Evolutionary conservation across 2,113 vertebrate species (phyloP), one percentile per base, ranked within the genome.

Genomic region (Benitochromis conjunctus): DNA sequence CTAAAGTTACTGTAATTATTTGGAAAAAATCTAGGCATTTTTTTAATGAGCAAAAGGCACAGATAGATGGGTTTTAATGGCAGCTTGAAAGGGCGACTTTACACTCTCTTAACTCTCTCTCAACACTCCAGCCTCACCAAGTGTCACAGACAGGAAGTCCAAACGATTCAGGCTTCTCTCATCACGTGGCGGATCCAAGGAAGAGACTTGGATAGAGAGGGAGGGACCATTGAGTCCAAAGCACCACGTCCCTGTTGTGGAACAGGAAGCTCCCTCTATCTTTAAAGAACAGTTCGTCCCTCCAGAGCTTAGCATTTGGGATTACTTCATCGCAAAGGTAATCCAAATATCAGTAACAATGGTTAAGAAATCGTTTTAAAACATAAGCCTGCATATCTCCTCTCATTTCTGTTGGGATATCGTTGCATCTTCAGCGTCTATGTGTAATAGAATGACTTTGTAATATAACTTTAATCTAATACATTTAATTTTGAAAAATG

Each of bases 291-390:
- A 96, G 56, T 99, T 98, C 87, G 96, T 99, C 58, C 97, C 98
- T 38, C 99, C 99, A 14, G 98, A 99, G 80, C 97, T 99, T 90
- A 99, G 99, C 92, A 98, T 99, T 94, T 99, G 99, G 99, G 99
- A 99, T 95, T 99, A 98, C 91, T 99, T 99, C 79, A 98, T 99
- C 83, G 96, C 98, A 69, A 99, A 99, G 98, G 99, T 99, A 96
- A 89, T 16, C 36, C 31, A 86, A 43, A 29, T n/a, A 86, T 76
- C 8, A 19, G 6, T 46, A 41, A 13, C 10, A 7, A 29, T 31
- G 24, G 9, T 51, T 48, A 4, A 19, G 46, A 76, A 76, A 26
- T 51, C 9, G 24, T 31, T 76, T 51, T 51, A 76, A 76, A 51
- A 31, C 9, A 18, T 46, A 18, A 6, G 16, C 69, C 43, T 76